A percentile compares a stretch with the other conserved stretches of the same genome.
Evolutionary conservation across 2,113 vertebrate genomes (phyloP).

Genomic region (Sylvilagus bachmani): DNA sequence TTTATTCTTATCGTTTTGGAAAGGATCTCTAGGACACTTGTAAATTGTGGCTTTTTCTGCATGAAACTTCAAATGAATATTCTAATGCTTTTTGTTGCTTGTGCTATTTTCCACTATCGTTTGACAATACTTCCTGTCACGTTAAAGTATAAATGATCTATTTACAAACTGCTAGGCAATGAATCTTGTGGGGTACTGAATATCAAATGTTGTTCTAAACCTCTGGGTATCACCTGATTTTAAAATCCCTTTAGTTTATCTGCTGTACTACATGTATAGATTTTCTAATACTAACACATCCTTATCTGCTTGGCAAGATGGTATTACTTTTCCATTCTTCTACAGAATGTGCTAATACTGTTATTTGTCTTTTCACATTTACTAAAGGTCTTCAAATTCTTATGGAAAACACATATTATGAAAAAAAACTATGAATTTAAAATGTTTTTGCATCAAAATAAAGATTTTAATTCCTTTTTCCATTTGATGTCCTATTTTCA

Average conservation of each 20-base stretch:
- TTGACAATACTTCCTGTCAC: background rate
- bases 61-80: constrained; percentile 22
- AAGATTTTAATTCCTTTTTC: background rate
- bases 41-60: background rate
- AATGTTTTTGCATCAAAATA: too few relatives aligned
- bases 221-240: background rate
- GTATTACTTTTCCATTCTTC: background rate
- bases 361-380: background rate
- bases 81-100: background rate
- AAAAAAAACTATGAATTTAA: too few relatives aligned
- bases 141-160: constrained; percentile 11
- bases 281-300: background rate
- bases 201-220: background rate
- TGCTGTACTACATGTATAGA: background rate
- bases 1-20: background rate
- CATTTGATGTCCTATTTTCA: background rate
- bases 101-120: background rate
- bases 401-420: too few relatives aligned
- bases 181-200: background rate
- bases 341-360: background rate
- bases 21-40: background rate
- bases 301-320: background rate
- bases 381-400: too few relatives aligned
- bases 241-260: background rate
- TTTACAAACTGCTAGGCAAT: background rate